Base-by-base conservation (phyloP, 2,888 invertebrate genomes). In the Eupithecia insigniata region DNA sequence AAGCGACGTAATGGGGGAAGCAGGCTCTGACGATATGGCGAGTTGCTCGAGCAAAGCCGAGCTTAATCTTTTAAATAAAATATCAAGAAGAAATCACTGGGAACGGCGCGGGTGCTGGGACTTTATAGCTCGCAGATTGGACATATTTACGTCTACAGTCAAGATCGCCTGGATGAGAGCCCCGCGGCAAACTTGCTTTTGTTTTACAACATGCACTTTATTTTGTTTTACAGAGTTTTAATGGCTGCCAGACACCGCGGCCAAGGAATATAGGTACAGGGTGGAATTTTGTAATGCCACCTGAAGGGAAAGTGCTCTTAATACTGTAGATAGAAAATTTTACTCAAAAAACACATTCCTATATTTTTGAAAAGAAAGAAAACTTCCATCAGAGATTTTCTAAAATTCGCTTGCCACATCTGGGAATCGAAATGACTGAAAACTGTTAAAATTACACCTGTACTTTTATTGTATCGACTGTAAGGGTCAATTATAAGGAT, bases 41-140 rank as follows among this genome's bases (percentile, higher is more conserved):
- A 89, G 76, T 76, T 76, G 75, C 79, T 74, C 76, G 76, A 70
- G 78, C 77, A 71, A 76, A 74, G 78, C 73, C 76, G 75, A 76
- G 85, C 88, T 89, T 89, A 89, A 89, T 90, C 85, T 87, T 85
- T 85, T 92, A 90, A 92, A 93, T 92, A 92, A 91, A 90, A 90
- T 91, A 93, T 92, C 88, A 90, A 89, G 88, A 87, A 88, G 90
- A 91, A 92, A 92, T 92, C 92, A 91, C 89, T 86, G 89, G 86
- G 84, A 79, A 76, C 76, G 77, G 46, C 46, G 79, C 76, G 80
- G 77, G 75, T 67, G 75, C 76, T 73, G 71, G 80, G 83, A 86
- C 78, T 90, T 90, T 89, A 89, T 86, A 81, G 87, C 85, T 78
- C 79, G 80, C 79, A 86, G 85, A 86, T 87, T 84, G 85, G 84